Conservation (phyloP, 2,113 vertebrate species). For the Podocnemis expansa region DNA sequence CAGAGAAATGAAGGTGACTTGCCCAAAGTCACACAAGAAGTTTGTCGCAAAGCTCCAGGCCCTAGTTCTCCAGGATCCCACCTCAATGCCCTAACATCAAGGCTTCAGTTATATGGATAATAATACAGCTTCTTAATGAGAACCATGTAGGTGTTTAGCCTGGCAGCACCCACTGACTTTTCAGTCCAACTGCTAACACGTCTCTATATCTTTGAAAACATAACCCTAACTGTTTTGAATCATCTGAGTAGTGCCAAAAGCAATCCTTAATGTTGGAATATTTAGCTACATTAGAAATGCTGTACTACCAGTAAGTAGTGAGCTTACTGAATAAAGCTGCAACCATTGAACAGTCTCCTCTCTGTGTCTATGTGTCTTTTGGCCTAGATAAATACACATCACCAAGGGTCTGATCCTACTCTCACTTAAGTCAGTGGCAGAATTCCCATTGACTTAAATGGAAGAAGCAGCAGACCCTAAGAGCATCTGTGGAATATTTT, state of each 20-base stretch:
- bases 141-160: not conserved
- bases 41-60: not conserved
- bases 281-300: conserved; percentile 16
- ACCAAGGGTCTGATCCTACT: conserved; percentile 52
- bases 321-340: conserved; percentile 21
- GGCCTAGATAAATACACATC: conserved; percentile 48
- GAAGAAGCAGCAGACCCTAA: conserved; percentile 10
- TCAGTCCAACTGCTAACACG: conserved; percentile 26
- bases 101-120: not conserved
- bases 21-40: not conserved
- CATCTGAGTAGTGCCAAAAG: conserved; percentile 21
- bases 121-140: not conserved
- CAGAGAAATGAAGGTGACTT: not conserved
- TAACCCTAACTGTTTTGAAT: conserved; percentile 10
- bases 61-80: not conserved
- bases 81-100: not conserved
- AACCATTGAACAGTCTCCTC: conserved; percentile 47
- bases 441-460: conserved; percentile 24
- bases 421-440: conserved; percentile 51
- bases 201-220: conserved; percentile 48
- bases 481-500: not conserved
- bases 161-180: conserved; percentile 6
- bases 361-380: conserved; percentile 62
- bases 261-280: not conserved
- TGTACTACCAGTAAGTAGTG: not conserved